Conservation (phyloP, 2,888 invertebrate genomes). For the Diplazon laetatorius region DNA sequence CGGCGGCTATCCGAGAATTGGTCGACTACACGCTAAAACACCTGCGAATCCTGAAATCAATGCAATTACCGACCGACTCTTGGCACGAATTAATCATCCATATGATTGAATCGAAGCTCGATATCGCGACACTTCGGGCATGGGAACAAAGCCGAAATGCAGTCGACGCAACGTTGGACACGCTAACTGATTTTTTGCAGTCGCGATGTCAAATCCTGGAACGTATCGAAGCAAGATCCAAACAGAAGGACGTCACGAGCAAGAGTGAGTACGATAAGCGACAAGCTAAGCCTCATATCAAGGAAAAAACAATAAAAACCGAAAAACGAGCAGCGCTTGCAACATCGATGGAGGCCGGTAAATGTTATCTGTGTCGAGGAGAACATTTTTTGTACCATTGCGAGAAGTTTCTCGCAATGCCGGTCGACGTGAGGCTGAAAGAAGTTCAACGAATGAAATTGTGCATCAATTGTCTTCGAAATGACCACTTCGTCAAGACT, state of each 20-base stretch:
- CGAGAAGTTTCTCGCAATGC: slow-evolving; percentile 42
- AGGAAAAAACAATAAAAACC: background rate
- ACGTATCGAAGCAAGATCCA: slow-evolving; percentile 38
- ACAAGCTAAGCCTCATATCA: background rate
- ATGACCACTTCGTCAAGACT: slow-evolving; percentile 47
- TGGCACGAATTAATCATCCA: slow-evolving; percentile 63
- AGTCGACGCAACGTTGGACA: slow-evolving; percentile 38
- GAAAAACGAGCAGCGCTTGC: background rate
- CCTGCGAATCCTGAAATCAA: slow-evolving; percentile 53
- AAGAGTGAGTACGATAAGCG: slow-evolving; percentile 30
- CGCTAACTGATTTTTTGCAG: slow-evolving; percentile 53
- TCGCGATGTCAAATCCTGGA: slow-evolving; percentile 58
- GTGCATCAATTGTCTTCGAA: slow-evolving; percentile 51
- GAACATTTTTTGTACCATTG: slow-evolving; percentile 57
- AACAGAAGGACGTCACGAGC: slow-evolving; percentile 16
- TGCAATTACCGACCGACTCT: slow-evolving; percentile 51
- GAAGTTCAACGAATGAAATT: slow-evolving; percentile 35
- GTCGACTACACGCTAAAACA: slow-evolving; percentile 60
- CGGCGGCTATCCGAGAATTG: slow-evolving; percentile 55
- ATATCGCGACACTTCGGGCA: slow-evolving; percentile 54
- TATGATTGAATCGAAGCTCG: slow-evolving; percentile 59
- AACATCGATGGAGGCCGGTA: background rate
- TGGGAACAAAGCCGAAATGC: slow-evolving; percentile 54
- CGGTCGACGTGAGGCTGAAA: slow-evolving; percentile 37
- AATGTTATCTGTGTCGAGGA: slow-evolving; percentile 50